Conservation (phyloP, 2,113 vertebrate species). For the Procavia capensis region DNA sequence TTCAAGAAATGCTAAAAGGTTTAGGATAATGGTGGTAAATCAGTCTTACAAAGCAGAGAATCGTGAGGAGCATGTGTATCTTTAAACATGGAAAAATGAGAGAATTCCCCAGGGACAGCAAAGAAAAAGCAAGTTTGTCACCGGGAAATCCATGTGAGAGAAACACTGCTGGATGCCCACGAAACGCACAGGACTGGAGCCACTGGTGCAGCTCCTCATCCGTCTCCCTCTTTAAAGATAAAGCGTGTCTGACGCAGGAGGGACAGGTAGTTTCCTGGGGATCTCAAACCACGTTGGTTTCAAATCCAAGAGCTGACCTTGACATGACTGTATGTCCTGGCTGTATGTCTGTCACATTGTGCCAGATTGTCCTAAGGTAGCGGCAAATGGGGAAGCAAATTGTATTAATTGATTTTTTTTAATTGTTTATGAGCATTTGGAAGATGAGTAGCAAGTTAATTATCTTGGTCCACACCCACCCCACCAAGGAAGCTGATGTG, state of each 20-base stretch:
- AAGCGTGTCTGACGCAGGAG: not conserved
- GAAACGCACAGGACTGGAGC: not conserved
- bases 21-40: constrained; percentile 64
- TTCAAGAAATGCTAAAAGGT: constrained; percentile 61
- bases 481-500: not conserved
- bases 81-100: constrained; percentile 24
- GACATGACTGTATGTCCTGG: too few relatives aligned
- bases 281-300: not conserved
- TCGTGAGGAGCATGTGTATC: not conserved
- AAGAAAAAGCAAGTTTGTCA: constrained; percentile 28
- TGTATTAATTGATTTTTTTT: not conserved
- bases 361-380: not conserved
- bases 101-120: not conserved
- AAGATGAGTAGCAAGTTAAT: constrained; percentile 14
- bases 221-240: not conserved
- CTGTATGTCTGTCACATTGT: not conserved
- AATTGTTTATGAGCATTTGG: constrained; percentile 2
- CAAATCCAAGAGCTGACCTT: not conserved
- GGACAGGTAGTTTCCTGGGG: not conserved
- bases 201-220: not conserved
- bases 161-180: not conserved
- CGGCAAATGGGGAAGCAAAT: not conserved
- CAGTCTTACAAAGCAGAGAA: constrained; percentile 11
- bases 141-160: constrained; percentile 52
- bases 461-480: not conserved